Base-by-base conservation (phyloP, 2,113 vertebrate species). In the Mohoua ochrocephala region DNA sequence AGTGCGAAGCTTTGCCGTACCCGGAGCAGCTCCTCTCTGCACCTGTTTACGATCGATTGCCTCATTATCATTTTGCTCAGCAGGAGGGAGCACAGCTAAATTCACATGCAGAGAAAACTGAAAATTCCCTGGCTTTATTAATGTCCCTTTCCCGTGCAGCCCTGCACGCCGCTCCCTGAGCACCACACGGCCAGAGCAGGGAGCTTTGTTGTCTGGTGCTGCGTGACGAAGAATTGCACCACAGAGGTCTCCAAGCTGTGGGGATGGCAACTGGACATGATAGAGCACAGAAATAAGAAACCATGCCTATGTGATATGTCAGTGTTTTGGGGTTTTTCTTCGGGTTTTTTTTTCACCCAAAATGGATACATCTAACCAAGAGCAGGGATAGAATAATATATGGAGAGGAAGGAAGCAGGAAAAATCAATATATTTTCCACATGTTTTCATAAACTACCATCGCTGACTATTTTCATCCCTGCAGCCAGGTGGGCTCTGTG, bases 21-120 rank as follows among this genome's bases (percentile, higher is more conserved):
- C 5, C 71, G 2, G 6, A 90, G 87, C 78, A 57, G 84, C 82
- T 91, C 93, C 89, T 91, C 13, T 0, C 67, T 81, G 77, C 83
- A 78, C 90, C 88, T 88, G 74, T 60, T 91, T 89, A 61, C 47
- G 3, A 94, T 91, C 84, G 22, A 96, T 91, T 73, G 78, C 94
- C 89, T 97, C 91, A 97, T 97, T 95, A 95, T 28, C 86, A 95
- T 96, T 84, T 79, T 1, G 0, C 95, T 68, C 95, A 93, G 95
- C 15, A 0, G 86, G 90, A 78, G 77, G 88, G 44, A 88, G 35
- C 64, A 11, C 45, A 9, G 75, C 56, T 70, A 53, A 70, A 93
- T 67, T 81, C 18, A 9, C 73, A 54, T 86, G 39, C 3, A 16
- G 76, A 91, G 81, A 59, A 89, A 84, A 70, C 15, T 18, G 42